Base-by-base conservation (phyloP, 2,797 vertebrate genomes). In the Parotocinclus haroldoi region DNA sequence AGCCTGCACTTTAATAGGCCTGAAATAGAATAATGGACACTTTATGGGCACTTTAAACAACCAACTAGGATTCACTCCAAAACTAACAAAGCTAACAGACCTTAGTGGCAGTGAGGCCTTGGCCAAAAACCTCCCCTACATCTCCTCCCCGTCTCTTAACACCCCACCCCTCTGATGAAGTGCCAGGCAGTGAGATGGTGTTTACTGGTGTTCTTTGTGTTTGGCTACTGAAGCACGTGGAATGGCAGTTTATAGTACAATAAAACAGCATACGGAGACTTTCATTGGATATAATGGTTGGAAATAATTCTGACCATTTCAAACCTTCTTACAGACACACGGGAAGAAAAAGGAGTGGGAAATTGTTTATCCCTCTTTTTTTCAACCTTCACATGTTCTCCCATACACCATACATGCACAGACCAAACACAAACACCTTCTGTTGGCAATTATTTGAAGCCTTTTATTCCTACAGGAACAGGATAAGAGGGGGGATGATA, bases 221-320 rank as follows among this genome's bases (percentile, higher is more conserved):
- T 93, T 93, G 91, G 86, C 91, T 90, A 90, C 87, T 93, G 91
- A 94, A 92, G 92, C 92, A 93, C 88, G 91, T 88, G 88, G 85
- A 87, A 92, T 91, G 92, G 91, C 89, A 89, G 90, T 94, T 94
- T 92, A 89, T 89, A 90, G 91, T 91, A 95, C 93, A 93, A 95
- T 93, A 91, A 92, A 92, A 89, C 90, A 90, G 89, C 88, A 92
- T 87, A 91, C 92, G 90, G 90, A 93, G 90, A 91, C 91, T 92
- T 94, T 92, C 92, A 94, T 93, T 92, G 92, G 90, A 91, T 90
- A 91, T 91, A 92, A 90, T 90, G 87, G 86, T 84, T 83, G 80
- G 83, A 86, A 90, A 89, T 90, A 85, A 88, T 90, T 88, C 84
- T 83, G 87, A 91, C 88, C 83, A 89, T 88, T 90, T 89, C 87